Conservation (phyloP, 2,113 vertebrate species). For the Melanocharis versteri region DNA sequence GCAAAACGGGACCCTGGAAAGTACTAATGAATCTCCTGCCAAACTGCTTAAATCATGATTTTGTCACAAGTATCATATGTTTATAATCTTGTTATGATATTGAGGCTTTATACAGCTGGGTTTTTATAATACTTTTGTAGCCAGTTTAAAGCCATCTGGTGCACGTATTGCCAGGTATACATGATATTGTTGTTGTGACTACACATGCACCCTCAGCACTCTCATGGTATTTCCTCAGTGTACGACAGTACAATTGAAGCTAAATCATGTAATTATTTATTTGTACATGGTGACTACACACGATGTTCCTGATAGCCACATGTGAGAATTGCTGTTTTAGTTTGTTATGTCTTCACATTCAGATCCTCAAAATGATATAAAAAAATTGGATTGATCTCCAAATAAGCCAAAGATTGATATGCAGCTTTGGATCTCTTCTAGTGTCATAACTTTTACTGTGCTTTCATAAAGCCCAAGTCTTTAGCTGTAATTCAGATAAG, state of each 20-base stretch:
- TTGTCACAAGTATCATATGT: neutral
- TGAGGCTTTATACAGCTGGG: neutral
- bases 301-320: neutral
- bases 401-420: neutral
- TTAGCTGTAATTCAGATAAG: neutral
- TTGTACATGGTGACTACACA: neutral
- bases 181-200: neutral
- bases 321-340: neutral
- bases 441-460: neutral
- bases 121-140: neutral
- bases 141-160: slow-evolving; percentile 5
- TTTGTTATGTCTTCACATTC: neutral
- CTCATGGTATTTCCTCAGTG: neutral
- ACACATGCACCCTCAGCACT: neutral
- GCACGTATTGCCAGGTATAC: neutral
- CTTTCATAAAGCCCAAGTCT: neutral
- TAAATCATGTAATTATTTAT: neutral
- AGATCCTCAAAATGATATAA: neutral
- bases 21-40: neutral
- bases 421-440: neutral
- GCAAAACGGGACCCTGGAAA: neutral
- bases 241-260: neutral
- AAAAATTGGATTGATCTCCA: neutral
- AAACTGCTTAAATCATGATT: neutral
- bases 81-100: neutral